A percentile compares a stretch with the other conserved stretches of the same genome.
phyloP scores from a whole-genome alignment of 2,113 vertebrate genomes.

The Sinocyclocheilus rhinocerous region DNA sequence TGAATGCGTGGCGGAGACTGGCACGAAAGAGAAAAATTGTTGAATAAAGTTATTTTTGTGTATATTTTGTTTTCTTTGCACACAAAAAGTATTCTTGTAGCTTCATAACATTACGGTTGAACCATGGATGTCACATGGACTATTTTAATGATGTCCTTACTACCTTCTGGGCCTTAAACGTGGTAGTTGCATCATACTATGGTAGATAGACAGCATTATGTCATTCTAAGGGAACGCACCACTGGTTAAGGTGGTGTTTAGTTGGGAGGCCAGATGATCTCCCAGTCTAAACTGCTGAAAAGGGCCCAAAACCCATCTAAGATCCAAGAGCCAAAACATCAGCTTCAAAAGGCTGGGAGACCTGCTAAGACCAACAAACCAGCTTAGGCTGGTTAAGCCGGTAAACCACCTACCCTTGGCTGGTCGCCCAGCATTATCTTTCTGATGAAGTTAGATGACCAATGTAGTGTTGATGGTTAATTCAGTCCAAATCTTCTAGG shows the following conservation, averaged over 20 bases:
- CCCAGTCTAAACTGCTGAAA: background rate
- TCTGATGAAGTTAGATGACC: conserved; percentile 1
- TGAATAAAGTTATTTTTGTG: too few relatives aligned
- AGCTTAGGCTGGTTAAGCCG: background rate
- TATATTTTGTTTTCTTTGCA: too few relatives aligned
- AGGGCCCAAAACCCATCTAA: background rate
- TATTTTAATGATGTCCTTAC: too few relatives aligned
- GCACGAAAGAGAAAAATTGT: too few relatives aligned
- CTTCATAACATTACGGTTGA: too few relatives aligned
- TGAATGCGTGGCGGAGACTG: too few relatives aligned
- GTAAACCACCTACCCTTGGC: background rate
- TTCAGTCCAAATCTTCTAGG: background rate
- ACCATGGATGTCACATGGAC: too few relatives aligned
- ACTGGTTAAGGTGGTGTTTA: background rate
- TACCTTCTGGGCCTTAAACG: too few relatives aligned
- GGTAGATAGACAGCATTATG: background rate
- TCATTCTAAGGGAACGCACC: background rate
- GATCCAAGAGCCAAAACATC: background rate
- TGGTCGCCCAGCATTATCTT: background rate
- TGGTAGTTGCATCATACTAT: background rate
- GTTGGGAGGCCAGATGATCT: background rate
- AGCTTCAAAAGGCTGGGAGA: background rate
- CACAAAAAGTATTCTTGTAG: too few relatives aligned
- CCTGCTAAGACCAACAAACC: background rate
- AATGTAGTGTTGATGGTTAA: background rate